Base-by-base conservation (phyloP, 2,888 invertebrate species). In the Acleris emargana region DNA sequence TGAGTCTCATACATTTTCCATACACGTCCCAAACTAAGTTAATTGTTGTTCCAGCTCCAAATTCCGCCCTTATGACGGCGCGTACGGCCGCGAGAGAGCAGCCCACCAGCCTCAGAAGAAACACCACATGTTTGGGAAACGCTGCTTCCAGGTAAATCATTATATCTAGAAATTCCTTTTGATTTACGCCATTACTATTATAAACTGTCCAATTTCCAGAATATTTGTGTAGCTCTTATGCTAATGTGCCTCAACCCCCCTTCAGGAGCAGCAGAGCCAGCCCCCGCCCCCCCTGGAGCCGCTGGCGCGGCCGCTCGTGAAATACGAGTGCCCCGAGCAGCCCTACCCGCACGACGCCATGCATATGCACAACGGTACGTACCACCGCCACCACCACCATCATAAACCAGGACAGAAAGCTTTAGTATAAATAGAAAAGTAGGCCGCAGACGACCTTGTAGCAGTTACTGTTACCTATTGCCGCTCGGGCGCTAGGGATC, bases 71-170 rank as follows among this genome's bases (percentile, higher is more conserved):
- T 97, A 96, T 81, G 94, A 91, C 20, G 80, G 75, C 5, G 76
- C 83, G 7, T 91, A 87, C 57, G 93, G 82, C 28, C 93, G 79
- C 73, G 95, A 84, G 71, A 87, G 85, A n/a, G 91, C 84, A 0
- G 73, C 88, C 0, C 89, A 88, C 51, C 87, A 85, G 16, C 83
- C 92, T 0, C 97, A 97, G 86, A 98, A 98, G 91, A 98, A 98
- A 84, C 97, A 97, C 81, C 97, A 97, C 77, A 96, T 98, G 96
- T 98, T 97, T 81, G 98, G 97, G 7, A 97, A 97, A 84, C 89
- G 97, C 73, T 97, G 96, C 87, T 95, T 97, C 77, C 97, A 97
- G 87, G 97, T 64, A 58, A 17, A 20, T 5, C 11, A 18, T 38
- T 20, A n/a, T 45, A 2, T 5, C 5, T 45, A 45, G 0, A n/a